These are phyloP conservation scores for Malthinus seriepunctatus DNA, from an alignment of 2,888 invertebrate species.

Conservation along the genomic window DNA sequence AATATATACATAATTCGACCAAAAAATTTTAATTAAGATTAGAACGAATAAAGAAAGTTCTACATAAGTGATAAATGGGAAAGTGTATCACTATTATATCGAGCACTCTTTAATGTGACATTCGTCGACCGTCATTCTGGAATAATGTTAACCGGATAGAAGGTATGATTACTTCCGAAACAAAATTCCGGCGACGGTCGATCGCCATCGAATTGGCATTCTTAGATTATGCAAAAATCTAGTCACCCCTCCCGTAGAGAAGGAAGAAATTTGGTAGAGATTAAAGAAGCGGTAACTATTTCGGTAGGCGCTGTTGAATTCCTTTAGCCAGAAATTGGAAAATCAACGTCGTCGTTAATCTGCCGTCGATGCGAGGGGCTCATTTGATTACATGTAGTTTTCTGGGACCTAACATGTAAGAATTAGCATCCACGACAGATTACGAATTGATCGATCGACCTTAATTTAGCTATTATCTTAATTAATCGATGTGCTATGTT, in stretches of 20 bases:
- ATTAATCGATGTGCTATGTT: slow-evolving; percentile 52
- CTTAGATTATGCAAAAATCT: slow-evolving; percentile 43
- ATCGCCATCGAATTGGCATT: slow-evolving; percentile 33
- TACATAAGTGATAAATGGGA: slow-evolving; percentile 16
- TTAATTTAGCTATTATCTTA: slow-evolving; percentile 51
- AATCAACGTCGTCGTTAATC: slow-evolving; percentile 54
- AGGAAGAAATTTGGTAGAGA: slow-evolving; percentile 19
- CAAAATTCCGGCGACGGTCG: slow-evolving; percentile 40
- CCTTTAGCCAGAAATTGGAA: slow-evolving; percentile 50
- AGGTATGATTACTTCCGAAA: slow-evolving; percentile 10
- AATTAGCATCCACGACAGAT: slow-evolving; percentile 35
- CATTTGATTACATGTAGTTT: slow-evolving; percentile 57
- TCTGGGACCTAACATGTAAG: slow-evolving; percentile 54
- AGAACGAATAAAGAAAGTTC: slow-evolving; percentile 12
- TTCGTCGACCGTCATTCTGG: background rate
- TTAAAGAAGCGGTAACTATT: slow-evolving; percentile 5
- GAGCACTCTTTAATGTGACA: slow-evolving; percentile 16
- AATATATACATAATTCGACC: slow-evolving; percentile 23
- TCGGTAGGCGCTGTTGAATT: slow-evolving; percentile 39
- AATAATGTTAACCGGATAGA: background rate
- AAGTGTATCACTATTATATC: slow-evolving; percentile 27
- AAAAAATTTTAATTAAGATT: slow-evolving; percentile 18
- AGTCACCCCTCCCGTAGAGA: slow-evolving; percentile 39
- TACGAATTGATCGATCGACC: slow-evolving; percentile 32
- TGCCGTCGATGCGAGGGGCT: slow-evolving; percentile 59